Conservation (phyloP, 2,888 invertebrate species). For the Acronicta aceris region DNA sequence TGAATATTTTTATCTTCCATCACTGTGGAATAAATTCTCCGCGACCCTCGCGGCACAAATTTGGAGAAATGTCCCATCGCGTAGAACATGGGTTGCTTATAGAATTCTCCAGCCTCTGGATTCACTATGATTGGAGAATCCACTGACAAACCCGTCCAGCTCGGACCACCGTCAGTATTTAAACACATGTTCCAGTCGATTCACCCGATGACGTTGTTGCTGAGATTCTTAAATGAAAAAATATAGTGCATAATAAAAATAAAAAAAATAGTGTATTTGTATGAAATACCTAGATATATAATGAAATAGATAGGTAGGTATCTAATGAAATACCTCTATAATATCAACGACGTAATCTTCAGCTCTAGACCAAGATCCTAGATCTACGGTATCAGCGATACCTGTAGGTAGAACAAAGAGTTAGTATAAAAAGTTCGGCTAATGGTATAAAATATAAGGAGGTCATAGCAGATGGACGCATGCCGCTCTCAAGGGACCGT, state of each 20-base stretch:
- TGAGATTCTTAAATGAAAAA: constrained; percentile 24
- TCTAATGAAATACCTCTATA: constrained; percentile 82
- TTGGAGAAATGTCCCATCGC: too few relatives aligned
- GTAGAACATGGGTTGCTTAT: too few relatives aligned
- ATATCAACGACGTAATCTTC: constrained; percentile 90
- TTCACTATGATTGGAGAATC: constrained; percentile 39
- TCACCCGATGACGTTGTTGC: constrained; percentile 39
- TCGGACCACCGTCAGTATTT: constrained; percentile 35
- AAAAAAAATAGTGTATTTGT: too few relatives aligned
- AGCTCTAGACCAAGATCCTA: constrained; percentile 92
- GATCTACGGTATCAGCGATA: constrained; percentile 65
- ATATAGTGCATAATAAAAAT: too few relatives aligned
- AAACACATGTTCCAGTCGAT: constrained; percentile 46
- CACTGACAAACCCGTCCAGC: constrained; percentile 10
- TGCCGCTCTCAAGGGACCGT: too few relatives aligned
- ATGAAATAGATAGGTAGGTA: too few relatives aligned
- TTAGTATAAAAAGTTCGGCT: not conserved
- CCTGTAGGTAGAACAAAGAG: constrained; percentile 80
- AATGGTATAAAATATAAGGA: too few relatives aligned
- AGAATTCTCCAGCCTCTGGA: not conserved
- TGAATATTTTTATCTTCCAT: constrained; percentile 5
- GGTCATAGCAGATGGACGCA: too few relatives aligned
- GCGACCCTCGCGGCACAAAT: too few relatives aligned
- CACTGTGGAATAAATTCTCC: constrained; percentile 6
- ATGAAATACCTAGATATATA: too few relatives aligned